Evolutionary conservation across 1,140 invertebrate species (phyloP).

Genomic region (Psix sp.): DNA sequence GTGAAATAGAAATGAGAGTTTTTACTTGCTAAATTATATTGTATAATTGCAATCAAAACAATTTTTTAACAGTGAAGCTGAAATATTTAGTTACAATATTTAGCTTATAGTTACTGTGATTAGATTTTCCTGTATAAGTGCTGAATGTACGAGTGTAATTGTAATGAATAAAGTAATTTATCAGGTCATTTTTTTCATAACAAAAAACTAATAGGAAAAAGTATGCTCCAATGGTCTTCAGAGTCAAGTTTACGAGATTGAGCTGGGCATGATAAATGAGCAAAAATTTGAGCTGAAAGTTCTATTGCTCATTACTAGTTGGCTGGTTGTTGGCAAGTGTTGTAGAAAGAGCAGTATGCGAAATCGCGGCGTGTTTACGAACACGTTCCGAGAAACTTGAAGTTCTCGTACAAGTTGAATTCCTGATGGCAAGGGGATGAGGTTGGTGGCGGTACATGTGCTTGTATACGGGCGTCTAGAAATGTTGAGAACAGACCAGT

Average conservation of each 20-base stretch:
- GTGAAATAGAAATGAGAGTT: no score
- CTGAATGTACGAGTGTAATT: no score
- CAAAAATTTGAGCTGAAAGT: conserved; percentile 35
- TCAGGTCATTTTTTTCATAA: no score
- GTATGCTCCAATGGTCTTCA: conserved; percentile 37
- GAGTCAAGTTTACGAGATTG: conserved; percentile 50
- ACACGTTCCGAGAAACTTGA: conserved; percentile 57
- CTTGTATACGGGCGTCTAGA: conserved; percentile 54
- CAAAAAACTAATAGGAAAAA: conserved; percentile 5
- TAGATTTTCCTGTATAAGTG: no score
- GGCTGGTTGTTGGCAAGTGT: conserved; percentile 42
- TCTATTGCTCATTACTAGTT: conserved; percentile 55
- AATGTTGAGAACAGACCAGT: conserved; percentile 54
- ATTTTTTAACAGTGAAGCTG: no score
- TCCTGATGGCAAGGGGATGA: conserved; percentile 48
- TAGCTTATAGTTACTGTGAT: no score
- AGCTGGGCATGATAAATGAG: conserved; percentile 44
- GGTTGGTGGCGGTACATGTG: conserved; percentile 42
- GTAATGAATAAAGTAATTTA: no score
- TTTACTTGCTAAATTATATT: no score
- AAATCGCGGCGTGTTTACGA: conserved; percentile 60
- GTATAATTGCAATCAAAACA: no score
- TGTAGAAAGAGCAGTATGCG: conserved; percentile 58
- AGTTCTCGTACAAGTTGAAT: conserved; percentile 59
- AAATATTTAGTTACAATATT: no score